phyloP scores from a whole-genome alignment of 2,797 vertebrate genomes.

The Euthynnus affinis region DNA sequence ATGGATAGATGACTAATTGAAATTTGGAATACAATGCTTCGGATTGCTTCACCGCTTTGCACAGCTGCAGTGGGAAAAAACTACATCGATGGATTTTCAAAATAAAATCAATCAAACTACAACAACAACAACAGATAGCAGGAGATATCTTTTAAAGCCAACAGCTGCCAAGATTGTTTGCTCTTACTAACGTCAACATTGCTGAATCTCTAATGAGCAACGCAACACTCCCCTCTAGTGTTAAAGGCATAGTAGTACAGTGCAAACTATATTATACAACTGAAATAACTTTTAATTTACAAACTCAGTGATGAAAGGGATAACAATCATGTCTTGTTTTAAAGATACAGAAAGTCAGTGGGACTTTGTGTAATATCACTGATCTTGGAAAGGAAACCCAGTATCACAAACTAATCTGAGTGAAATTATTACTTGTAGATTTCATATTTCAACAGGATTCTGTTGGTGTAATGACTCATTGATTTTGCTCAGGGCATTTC shows the following conservation, averaged over 20 bases:
- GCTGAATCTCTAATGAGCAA: constrained; percentile 26
- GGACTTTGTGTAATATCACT: too few species aligned
- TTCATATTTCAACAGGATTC: not conserved
- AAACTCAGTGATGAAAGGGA: not conserved
- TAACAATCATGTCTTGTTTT: not conserved
- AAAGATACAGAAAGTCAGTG: too few species aligned
- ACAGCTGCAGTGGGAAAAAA: constrained; percentile 40
- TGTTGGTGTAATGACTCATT: not conserved
- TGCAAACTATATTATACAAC: constrained; percentile 5
- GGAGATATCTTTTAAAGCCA: not conserved
- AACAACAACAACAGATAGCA: not conserved
- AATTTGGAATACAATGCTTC: constrained; percentile 29
- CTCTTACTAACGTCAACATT: not conserved
- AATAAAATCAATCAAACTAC: not conserved
- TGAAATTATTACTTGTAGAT: not conserved
- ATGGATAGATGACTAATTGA: constrained; percentile 42
- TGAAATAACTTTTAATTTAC: not conserved
- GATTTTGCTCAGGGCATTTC: constrained; percentile 11
- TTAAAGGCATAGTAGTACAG: constrained; percentile 52
- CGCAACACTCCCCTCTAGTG: constrained; percentile 80
- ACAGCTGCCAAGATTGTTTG: not conserved
- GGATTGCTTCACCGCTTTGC: constrained; percentile 10
- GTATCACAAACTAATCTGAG: not conserved
- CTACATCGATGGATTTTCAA: not conserved
- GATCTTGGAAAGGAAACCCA: too few species aligned